phyloP scores from a whole-genome alignment of 64 coral and sea anemone species.

The Cladopsammia gracilis region DNA sequence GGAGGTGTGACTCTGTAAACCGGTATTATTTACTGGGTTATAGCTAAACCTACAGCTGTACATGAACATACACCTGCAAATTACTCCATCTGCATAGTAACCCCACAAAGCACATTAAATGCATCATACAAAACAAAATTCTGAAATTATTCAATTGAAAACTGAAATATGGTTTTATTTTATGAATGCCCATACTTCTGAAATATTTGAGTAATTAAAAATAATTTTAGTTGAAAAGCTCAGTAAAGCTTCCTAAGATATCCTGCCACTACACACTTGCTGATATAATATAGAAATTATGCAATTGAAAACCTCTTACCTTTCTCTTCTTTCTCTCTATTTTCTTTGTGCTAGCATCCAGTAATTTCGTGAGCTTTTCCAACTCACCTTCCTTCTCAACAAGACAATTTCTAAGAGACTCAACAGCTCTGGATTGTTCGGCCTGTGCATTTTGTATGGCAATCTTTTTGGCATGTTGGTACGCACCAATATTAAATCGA shows the following conservation, averaged over 20 bases:
- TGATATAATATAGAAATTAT: conserved; percentile 72
- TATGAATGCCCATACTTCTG: conserved; percentile 56
- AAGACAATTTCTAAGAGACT: conserved; percentile 67
- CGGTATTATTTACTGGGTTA: too few relatives aligned
- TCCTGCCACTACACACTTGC: conserved; percentile 53
- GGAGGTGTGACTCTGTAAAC: too few relatives aligned
- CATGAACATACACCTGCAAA: too few relatives aligned
- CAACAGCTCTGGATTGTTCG: conserved; percentile 57
- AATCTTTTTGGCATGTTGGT: conserved; percentile 34
- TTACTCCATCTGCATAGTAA: conserved; percentile 14
- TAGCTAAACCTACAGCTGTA: too few relatives aligned
- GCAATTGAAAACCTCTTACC: conserved; percentile 74
- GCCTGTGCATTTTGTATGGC: conserved; percentile 22
- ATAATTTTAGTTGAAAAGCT: conserved; percentile 49
- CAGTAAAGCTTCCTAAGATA: conserved; percentile 39
- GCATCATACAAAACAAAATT: conserved; percentile 37
- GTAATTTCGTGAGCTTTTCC: conserved; percentile 69
- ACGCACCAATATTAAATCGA: conserved; percentile 31
- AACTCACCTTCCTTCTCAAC: conserved; percentile 57
- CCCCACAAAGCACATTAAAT: background rate
- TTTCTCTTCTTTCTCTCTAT: conserved; percentile 69
- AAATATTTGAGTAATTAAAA: conserved; percentile 53
- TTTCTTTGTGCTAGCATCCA: conserved; percentile 68
- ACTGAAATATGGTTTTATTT: conserved; percentile 40
- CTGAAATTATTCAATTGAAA: conserved; percentile 60